Conservation (phyloP, 2,113 vertebrate genomes). For the Tragelaphus buxtoni region DNA sequence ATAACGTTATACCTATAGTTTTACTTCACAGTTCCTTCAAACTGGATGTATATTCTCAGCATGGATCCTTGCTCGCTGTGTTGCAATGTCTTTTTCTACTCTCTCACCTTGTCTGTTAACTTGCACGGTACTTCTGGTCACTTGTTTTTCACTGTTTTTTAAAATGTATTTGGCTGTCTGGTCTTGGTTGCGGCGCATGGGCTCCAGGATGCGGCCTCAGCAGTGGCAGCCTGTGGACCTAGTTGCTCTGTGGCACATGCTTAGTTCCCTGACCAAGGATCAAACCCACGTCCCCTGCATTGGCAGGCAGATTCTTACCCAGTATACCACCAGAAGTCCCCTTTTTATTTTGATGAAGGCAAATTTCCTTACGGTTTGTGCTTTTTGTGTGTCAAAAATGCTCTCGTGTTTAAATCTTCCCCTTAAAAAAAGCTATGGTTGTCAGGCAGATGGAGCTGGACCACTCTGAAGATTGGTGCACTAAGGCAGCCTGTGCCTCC, state of each 20-base stretch:
- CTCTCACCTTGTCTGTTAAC: background rate
- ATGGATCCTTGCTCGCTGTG: background rate
- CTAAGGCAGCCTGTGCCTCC: background rate
- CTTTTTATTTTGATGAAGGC: background rate
- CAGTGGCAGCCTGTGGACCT: background rate
- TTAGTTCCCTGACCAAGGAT: background rate
- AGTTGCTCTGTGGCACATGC: fast-evolving
- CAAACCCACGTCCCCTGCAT: background rate
- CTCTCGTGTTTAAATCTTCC: background rate
- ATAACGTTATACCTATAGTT: background rate
- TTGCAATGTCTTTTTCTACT: background rate
- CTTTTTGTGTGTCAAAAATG: background rate
- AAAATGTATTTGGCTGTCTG: background rate
- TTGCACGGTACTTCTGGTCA: background rate
- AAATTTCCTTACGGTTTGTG: background rate
- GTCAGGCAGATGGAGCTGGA: background rate
- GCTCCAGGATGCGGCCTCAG: background rate
- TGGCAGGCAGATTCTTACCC: background rate
- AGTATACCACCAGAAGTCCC: background rate
- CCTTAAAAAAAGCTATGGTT: background rate
- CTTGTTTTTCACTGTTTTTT: background rate
- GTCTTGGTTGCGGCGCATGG: background rate
- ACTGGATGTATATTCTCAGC: background rate
- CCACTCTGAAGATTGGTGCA: background rate
- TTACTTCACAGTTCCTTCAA: background rate